Conservation (phyloP, 2,888 invertebrate species). For the Rhagonycha fulva region DNA sequence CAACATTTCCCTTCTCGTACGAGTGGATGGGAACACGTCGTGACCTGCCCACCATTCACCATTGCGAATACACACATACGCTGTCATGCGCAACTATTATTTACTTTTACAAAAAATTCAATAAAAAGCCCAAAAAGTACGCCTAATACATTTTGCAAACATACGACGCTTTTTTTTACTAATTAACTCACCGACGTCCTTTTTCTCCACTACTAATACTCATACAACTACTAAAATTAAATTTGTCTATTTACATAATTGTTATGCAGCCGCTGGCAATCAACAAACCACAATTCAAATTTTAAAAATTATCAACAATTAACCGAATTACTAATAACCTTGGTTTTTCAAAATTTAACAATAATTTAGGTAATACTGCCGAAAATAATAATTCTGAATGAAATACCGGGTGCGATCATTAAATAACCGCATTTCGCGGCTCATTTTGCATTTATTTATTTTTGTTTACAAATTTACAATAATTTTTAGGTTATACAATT, state of each 20-base stretch:
- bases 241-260: background rate
- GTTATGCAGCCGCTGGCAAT: background rate
- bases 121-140: slow-evolving; percentile 4
- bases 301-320: background rate
- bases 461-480: background rate
- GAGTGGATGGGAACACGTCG: slow-evolving; percentile 55
- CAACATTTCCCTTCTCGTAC: slow-evolving; percentile 50
- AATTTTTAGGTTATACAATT: background rate
- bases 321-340: background rate
- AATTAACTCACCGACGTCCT: background rate
- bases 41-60: slow-evolving; percentile 41
- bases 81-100: slow-evolving; percentile 39
- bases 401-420: background rate
- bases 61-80: slow-evolving; percentile 38
- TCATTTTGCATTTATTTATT: too few relatives aligned
- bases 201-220: background rate
- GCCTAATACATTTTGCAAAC: background rate
- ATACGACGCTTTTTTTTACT: background rate
- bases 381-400: too few relatives aligned
- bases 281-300: background rate
- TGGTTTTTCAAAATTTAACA: background rate
- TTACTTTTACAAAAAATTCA: slow-evolving; percentile 30
- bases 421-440: background rate
- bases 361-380: background rate
- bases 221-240: background rate